phyloP scores from a whole-genome alignment of 2,113 vertebrate species.

The Menura novaehollandiae region DNA sequence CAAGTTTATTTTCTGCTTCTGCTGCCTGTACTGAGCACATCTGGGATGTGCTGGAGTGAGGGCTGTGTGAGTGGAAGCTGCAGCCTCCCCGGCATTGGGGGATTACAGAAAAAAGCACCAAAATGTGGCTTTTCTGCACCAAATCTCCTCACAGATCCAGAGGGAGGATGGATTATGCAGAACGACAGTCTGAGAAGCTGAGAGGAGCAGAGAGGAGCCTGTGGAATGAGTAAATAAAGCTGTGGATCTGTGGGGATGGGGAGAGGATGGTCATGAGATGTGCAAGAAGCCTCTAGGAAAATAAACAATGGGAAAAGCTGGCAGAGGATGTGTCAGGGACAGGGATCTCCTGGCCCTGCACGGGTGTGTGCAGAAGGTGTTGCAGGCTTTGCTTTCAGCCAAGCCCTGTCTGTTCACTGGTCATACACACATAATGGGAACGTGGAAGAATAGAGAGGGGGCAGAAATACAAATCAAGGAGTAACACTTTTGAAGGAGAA shows the following conservation, averaged over 20 bases:
- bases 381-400: not conserved
- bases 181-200: not conserved
- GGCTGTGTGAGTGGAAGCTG: not conserved
- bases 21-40: not conserved
- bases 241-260: not conserved
- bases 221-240: accelerated
- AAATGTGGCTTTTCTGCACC: not conserved
- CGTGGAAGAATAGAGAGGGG: not conserved
- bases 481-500: constrained; percentile 76
- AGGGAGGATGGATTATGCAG: not conserved
- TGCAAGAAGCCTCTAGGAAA: not conserved
- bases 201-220: not conserved
- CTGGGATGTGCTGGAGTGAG: accelerated
- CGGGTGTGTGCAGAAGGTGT: accelerated
- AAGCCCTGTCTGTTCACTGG: not conserved
- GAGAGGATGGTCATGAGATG: accelerated
- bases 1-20: not conserved
- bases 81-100: not conserved
- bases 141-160: not conserved
- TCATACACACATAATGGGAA: not conserved
- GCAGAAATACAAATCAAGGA: constrained; percentile 75
- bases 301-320: accelerated
- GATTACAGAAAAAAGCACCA: not conserved
- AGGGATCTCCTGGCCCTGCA: not conserved
- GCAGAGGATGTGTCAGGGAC: not conserved